Evolutionary conservation across 2,113 vertebrate genomes (phyloP).

Genomic region (Nesogale talazaci): DNA sequence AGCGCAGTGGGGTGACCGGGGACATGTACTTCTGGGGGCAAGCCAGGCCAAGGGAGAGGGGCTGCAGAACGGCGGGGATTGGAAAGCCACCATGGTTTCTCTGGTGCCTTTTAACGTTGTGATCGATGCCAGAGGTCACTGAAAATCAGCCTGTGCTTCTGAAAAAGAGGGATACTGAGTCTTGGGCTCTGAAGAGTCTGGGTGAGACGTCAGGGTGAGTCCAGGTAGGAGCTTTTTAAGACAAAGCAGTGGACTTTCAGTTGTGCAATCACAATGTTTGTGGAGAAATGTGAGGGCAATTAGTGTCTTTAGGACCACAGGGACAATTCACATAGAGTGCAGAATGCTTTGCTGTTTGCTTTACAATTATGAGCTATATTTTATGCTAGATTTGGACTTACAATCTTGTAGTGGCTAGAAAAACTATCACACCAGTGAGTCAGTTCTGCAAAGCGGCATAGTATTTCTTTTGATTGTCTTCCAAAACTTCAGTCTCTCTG

Average conservation of each 20-base stretch:
- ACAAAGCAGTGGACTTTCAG: accelerated
- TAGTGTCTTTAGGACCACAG: accelerated
- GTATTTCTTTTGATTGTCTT: accelerated
- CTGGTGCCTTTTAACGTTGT: not conserved
- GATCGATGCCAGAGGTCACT: accelerated
- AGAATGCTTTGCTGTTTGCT: accelerated
- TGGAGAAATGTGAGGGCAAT: not conserved
- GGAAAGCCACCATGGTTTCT: not conserved
- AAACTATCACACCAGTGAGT: not conserved
- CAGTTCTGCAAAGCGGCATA: not conserved
- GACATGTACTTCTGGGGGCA: not conserved
- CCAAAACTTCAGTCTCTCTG: not conserved
- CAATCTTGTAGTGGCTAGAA: not conserved
- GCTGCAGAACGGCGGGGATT: accelerated
- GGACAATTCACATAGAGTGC: accelerated
- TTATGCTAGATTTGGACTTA: not conserved
- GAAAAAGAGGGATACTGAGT: not conserved
- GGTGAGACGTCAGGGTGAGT: accelerated
- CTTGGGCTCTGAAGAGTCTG: too few species aligned
- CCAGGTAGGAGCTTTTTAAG: too few species aligned
- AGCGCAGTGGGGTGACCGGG: accelerated
- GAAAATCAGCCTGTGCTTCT: too few species aligned
- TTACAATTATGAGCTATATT: not conserved
- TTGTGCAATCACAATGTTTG: accelerated
- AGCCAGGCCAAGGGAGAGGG: accelerated